phyloP scores from a whole-genome alignment of 2,113 vertebrate genomes.

The Puffinus mauretanicus region DNA sequence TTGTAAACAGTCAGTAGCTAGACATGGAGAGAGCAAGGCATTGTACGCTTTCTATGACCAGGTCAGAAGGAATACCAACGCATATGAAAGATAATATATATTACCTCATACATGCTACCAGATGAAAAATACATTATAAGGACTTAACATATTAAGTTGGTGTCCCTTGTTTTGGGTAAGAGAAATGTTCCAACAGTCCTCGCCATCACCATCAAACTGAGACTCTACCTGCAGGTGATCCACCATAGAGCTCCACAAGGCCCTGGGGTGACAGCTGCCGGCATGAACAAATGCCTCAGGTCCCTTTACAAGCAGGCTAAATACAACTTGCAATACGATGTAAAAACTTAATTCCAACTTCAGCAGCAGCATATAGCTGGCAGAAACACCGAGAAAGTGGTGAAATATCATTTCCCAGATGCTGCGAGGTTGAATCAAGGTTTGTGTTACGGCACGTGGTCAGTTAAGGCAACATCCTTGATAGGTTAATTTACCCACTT shows the following conservation, averaged over 20 bases:
- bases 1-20: neutral
- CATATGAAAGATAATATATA: neutral
- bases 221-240: neutral
- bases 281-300: neutral
- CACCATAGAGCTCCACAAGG: neutral
- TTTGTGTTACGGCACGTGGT: accelerated
- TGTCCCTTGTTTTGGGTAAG: neutral
- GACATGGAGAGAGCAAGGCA: neutral
- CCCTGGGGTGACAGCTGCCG: neutral
- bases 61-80: neutral
- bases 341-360: neutral
- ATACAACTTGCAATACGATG: neutral
- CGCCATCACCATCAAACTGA: neutral
- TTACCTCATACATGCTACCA: neutral
- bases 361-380: neutral
- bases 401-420: neutral
- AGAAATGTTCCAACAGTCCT: neutral
- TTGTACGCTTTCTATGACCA: neutral
- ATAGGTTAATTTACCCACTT: neutral
- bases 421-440: neutral
- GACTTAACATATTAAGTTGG: neutral
- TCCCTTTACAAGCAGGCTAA: neutral
- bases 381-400: neutral
- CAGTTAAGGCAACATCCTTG: neutral
- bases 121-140: neutral